Conservation (phyloP, 1,140 invertebrate genomes). For the Drosophila repletoides region DNA sequence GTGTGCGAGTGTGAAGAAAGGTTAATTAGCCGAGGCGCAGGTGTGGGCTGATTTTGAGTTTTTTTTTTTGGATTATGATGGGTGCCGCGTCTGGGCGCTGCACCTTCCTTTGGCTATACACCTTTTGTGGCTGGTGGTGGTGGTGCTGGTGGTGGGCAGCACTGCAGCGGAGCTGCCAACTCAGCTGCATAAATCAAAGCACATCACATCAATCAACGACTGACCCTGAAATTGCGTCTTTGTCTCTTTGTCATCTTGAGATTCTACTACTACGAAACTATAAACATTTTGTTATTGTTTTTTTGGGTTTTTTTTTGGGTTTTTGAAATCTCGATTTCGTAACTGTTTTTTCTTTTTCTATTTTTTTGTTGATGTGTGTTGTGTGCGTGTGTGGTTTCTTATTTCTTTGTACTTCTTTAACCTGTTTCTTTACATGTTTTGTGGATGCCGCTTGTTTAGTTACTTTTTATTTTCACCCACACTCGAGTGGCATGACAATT, state of each 20-base stretch:
- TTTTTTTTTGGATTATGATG: constrained; percentile 3
- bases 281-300: not conserved
- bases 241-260: constrained; percentile 20
- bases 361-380: constrained; percentile 1
- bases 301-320: no score
- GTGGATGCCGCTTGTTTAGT: constrained; percentile 38
- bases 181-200: constrained; percentile 37
- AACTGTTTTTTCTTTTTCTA: constrained; percentile 51
- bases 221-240: constrained; percentile 38
- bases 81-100: constrained; percentile 40
- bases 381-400: not conserved
- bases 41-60: constrained; percentile 28
- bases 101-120: constrained; percentile 10
- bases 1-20: constrained; percentile 58
- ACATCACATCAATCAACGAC: constrained; percentile 28
- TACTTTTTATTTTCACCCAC: constrained; percentile 72
- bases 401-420: constrained; percentile 1
- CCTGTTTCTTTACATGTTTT: constrained; percentile 41
- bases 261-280: constrained; percentile 17
- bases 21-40: constrained; percentile 68
- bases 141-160: constrained; percentile 25
- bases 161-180: constrained; percentile 28
- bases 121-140: no score
- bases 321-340: constrained; percentile 72
- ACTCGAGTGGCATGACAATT: constrained; percentile 57